phyloP scores from a whole-genome alignment of 2,797 vertebrate genomes.

The Sebastes jordani region DNA sequence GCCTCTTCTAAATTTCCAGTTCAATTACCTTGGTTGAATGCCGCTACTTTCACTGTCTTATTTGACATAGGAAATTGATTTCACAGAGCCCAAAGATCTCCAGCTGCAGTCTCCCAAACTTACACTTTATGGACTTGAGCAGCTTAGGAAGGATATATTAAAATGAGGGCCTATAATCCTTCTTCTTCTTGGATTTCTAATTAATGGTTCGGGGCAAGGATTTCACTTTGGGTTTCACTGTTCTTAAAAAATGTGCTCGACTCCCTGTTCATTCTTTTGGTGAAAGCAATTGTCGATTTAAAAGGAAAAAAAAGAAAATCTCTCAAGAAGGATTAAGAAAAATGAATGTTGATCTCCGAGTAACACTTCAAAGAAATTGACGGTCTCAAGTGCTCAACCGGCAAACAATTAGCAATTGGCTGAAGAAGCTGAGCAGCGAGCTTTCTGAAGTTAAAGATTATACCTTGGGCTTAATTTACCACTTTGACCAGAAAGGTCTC shows the following conservation, averaged over 20 bases:
- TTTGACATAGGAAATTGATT: conserved; percentile 68
- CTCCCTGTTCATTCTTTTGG: conserved; percentile 7
- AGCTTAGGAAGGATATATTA: conserved; percentile 58
- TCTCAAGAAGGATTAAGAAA: conserved; percentile 42
- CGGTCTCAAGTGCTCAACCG: conserved; percentile 4
- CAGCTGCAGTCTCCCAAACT: conserved; percentile 43
- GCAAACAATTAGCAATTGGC: conserved; percentile 43
- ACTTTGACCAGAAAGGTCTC: conserved; percentile 5
- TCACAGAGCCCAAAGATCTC: conserved; percentile 55
- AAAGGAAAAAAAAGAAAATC: neutral
- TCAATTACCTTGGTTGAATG: conserved; percentile 46
- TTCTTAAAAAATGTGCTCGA: conserved; percentile 8
- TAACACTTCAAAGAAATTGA: conserved; percentile 42
- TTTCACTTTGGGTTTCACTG: conserved; percentile 49
- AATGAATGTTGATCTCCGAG: conserved; percentile 33
- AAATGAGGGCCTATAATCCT: conserved; percentile 63
- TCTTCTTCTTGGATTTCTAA: conserved; percentile 65
- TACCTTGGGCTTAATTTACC: neutral
- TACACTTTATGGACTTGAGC: conserved; percentile 51
- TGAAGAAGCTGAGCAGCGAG: neutral
- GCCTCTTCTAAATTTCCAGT: conserved; percentile 27
- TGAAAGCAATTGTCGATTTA: conserved; percentile 33
- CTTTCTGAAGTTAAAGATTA: conserved; percentile 19
- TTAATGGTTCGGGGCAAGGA: conserved; percentile 65
- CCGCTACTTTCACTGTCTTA: conserved; percentile 36